Evolutionary conservation across 2,888 invertebrate species (phyloP).

Genomic region (Marasmarcha lunaedactyla): DNA sequence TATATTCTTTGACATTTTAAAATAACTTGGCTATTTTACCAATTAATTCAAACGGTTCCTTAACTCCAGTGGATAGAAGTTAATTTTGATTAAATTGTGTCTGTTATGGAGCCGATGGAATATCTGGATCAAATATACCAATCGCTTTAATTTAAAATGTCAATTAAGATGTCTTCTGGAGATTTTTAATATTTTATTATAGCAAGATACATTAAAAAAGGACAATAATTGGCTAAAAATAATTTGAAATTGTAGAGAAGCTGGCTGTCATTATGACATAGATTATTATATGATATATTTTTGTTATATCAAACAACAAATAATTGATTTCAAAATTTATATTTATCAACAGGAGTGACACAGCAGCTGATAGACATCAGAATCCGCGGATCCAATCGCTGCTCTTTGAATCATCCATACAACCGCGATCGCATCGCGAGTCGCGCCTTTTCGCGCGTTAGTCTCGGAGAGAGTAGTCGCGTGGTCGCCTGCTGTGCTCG

Average conservation of each 20-base stretch:
- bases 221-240: too few relatives aligned
- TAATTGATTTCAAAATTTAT: too few relatives aligned
- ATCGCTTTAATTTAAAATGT: too few relatives aligned
- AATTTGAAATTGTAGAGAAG: too few relatives aligned
- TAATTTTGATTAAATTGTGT: constrained; percentile 6
- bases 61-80: constrained; percentile 10
- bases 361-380: constrained; percentile 24
- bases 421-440: not conserved
- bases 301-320: too few relatives aligned
- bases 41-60: constrained; percentile 13
- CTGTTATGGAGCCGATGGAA: too few relatives aligned
- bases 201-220: too few relatives aligned
- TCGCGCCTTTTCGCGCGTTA: constrained; percentile 23
- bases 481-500: constrained; percentile 63
- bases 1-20: constrained; percentile 36
- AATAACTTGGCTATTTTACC: constrained; percentile 7
- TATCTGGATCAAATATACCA: too few relatives aligned
- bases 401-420: constrained; percentile 9
- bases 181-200: too few relatives aligned
- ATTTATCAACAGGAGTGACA: constrained; percentile 53
- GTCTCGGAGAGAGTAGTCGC: constrained; percentile 48
- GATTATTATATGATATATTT: too few relatives aligned
- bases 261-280: too few relatives aligned
- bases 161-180: too few relatives aligned
- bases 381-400: constrained; percentile 36